Evolutionary conservation across 2,113 vertebrate species (phyloP).

Genomic region (Gavia stellata): DNA sequence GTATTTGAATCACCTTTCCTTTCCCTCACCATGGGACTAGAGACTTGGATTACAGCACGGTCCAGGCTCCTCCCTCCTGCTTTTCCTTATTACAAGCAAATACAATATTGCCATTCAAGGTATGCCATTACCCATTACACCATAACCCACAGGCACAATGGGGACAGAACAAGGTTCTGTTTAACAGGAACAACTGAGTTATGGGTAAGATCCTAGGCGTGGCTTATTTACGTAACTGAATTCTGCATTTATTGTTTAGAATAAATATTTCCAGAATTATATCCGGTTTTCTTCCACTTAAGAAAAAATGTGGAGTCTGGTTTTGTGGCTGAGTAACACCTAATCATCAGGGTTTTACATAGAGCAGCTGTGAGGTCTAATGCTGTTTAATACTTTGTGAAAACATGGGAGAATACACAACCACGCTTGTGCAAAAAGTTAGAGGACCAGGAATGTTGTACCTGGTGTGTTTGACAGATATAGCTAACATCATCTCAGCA

Average conservation of each 20-base stretch:
- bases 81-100: not conserved
- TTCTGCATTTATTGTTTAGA: not conserved
- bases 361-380: not conserved
- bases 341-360: not conserved
- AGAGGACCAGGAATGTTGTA: not conserved
- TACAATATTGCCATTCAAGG: not conserved
- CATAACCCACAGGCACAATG: not conserved
- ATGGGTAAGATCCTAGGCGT: not conserved
- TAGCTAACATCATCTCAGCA: not conserved
- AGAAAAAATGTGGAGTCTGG: not conserved
- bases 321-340: not conserved
- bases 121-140: not conserved
- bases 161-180: not conserved
- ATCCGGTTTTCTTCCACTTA: not conserved
- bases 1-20: not conserved
- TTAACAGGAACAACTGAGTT: not conserved
- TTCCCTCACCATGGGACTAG: accelerated
- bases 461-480: not conserved
- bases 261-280: not conserved
- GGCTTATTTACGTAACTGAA: not conserved
- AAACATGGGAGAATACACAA: not conserved
- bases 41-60: not conserved
- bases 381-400: not conserved
- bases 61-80: not conserved
- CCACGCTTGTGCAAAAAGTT: not conserved